Conservation (phyloP, 2,113 vertebrate genomes). For the Rhodinocichla rosea region DNA sequence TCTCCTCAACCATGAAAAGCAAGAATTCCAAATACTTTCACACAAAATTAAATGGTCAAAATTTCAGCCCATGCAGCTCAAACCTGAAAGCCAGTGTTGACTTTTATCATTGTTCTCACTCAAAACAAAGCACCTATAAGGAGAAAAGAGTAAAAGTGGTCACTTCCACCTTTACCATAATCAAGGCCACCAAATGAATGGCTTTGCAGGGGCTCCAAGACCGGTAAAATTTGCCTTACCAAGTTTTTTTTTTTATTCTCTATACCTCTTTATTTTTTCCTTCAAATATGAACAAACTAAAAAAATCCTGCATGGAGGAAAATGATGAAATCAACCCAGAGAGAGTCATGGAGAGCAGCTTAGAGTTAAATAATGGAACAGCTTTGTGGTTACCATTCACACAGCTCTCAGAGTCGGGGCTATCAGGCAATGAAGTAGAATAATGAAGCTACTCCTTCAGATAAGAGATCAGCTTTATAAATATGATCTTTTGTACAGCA, state of each 20-base stretch:
- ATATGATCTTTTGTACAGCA: constrained; percentile 67
- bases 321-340: constrained; percentile 60
- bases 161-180: constrained; percentile 28
- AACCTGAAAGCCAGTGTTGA: not conserved
- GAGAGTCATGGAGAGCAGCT: constrained; percentile 63
- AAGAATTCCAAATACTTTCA: not conserved
- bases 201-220: constrained; percentile 19
- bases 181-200: constrained; percentile 28
- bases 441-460: constrained; percentile 67
- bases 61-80: not conserved
- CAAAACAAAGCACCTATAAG: constrained; percentile 39
- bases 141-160: not conserved
- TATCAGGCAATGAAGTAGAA: constrained; percentile 65
- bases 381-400: constrained; percentile 65
- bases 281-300: constrained; percentile 53
- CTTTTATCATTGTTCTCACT: not conserved
- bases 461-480: constrained; percentile 68
- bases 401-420: constrained; percentile 46
- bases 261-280: constrained; percentile 32
- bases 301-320: constrained; percentile 40
- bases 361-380: constrained; percentile 67
- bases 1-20: not conserved
- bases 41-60: not conserved
- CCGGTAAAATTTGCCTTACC: not conserved
- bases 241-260: constrained; percentile 21